Conservation (phyloP, 1,140 invertebrate species). For the Hypsibius dujardini region DNA sequence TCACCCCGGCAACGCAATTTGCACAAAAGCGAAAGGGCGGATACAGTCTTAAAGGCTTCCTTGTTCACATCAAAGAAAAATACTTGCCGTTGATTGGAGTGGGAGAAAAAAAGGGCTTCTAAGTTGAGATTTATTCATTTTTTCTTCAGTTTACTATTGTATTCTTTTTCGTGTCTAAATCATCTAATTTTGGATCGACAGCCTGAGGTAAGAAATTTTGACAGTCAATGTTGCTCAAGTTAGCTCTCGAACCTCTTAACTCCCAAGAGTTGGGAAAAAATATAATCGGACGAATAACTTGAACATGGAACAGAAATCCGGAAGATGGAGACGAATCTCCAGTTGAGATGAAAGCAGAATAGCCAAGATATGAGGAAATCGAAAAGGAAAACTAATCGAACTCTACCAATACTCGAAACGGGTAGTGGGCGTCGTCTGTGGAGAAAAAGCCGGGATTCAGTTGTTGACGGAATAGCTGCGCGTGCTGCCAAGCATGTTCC, state of each 20-base stretch:
- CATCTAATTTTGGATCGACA: neutral
- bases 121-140: neutral
- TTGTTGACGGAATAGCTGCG: conserved; percentile 56
- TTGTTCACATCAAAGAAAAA: neutral
- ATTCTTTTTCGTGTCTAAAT: neutral
- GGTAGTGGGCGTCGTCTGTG: conserved; percentile 15
- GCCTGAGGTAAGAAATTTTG: neutral
- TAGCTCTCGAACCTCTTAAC: neutral
- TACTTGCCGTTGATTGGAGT: conserved; percentile 7
- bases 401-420: neutral
- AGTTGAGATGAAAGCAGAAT: neutral
- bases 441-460: conserved; percentile 14
- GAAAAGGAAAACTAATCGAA: neutral
- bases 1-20: neutral
- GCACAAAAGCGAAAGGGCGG: neutral
- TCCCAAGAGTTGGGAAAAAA: too few relatives aligned
- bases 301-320: neutral
- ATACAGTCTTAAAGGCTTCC: neutral
- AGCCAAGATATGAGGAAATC: neutral
- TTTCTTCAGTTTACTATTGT: too few relatives aligned
- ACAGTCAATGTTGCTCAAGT: neutral
- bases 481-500: conserved; percentile 64
- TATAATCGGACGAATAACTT: neutral
- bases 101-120: neutral
- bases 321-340: neutral